Percentiles rank a stretch among this genome's conserved stretches.
Conservation (phyloP, 2,113 vertebrate genomes). For the Hirundichthys speculiger region DNA sequence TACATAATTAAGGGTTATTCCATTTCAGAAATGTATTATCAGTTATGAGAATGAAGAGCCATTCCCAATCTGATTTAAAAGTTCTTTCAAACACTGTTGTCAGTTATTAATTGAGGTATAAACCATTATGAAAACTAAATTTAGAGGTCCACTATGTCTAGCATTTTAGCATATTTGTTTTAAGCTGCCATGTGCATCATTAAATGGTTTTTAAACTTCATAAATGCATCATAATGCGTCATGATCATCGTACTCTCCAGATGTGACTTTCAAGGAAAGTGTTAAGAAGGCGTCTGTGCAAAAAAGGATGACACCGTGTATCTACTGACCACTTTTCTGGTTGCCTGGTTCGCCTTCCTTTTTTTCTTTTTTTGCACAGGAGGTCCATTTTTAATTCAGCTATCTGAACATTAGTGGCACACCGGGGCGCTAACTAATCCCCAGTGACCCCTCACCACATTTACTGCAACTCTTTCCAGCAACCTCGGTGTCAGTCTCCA, state of each 20-base stretch:
- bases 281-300: background rate
- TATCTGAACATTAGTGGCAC: slow-evolving; percentile 33
- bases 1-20: background rate
- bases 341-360: slow-evolving; percentile 41
- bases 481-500: slow-evolving; percentile 19
- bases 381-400: slow-evolving; percentile 42
- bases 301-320: slow-evolving; percentile 5
- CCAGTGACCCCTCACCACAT: slow-evolving; percentile 36
- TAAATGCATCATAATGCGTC: background rate
- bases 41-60: no score
- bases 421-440: slow-evolving; percentile 34
- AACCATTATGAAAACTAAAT: no score
- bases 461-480: slow-evolving; percentile 4
- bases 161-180: no score
- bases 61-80: no score
- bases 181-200: no score
- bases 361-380: slow-evolving; percentile 17
- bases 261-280: background rate
- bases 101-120: no score
- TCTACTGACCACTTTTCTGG: slow-evolving; percentile 21
- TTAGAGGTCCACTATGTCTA: no score
- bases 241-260: no score
- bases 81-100: no score
- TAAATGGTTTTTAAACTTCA: background rate
- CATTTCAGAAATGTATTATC: background rate